Conservation (phyloP, 2,888 invertebrate species). For the Encarsia formosa region DNA sequence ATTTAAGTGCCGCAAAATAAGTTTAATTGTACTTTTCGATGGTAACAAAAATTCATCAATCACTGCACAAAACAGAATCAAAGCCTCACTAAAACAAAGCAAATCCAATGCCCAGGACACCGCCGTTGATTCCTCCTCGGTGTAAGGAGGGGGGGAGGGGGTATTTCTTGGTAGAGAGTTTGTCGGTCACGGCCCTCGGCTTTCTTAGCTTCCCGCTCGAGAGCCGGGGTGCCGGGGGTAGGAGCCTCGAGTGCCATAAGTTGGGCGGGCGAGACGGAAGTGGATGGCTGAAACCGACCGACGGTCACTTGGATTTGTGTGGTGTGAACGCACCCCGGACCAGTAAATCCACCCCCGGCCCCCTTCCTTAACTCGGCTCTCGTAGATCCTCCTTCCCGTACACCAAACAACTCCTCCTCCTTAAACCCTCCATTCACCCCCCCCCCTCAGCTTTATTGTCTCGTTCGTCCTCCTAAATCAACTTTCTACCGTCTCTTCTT, state of each 20-base stretch:
- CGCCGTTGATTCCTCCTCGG: conserved; percentile 18
- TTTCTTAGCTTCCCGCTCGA: background rate
- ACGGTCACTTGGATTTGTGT: conserved; percentile 52
- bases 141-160: background rate
- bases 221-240: conserved; percentile 12
- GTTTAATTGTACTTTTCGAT: no score
- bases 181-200: conserved; percentile 25
- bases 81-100: no score
- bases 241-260: conserved; percentile 44
- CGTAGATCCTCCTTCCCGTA: conserved; percentile 50
- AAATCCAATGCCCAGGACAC: no score
- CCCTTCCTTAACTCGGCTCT: conserved; percentile 49
- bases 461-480: conserved; percentile 1
- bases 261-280: conserved; percentile 39
- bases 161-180: conserved; percentile 14
- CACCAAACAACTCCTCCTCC: conserved; percentile 41
- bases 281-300: conserved; percentile 36
- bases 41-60: no score
- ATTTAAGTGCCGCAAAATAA: no score
- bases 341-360: conserved; percentile 51
- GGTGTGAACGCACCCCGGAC: conserved; percentile 49
- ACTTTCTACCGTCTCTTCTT: background rate
- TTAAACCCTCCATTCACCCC: background rate
- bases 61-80: no score
- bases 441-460: background rate